Evolutionary conservation across 2,113 vertebrate species (phyloP).

Genomic region (Serilophus lunatus): DNA sequence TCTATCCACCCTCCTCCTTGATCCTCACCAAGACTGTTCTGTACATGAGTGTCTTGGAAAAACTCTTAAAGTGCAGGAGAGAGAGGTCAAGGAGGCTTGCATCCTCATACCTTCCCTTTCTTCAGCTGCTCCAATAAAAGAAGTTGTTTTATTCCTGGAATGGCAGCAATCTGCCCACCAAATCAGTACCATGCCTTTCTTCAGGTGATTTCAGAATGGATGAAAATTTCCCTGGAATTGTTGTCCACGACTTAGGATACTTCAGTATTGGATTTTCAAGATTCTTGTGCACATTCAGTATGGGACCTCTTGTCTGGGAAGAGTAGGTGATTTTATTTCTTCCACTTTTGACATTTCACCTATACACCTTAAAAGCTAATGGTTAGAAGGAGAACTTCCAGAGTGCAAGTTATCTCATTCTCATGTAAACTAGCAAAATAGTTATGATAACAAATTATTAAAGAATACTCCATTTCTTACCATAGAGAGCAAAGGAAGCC

Average conservation of each 20-base stretch:
- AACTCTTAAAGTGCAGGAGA: not conserved
- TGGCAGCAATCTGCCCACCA: not conserved
- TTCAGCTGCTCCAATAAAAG: not conserved
- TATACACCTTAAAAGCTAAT: not conserved
- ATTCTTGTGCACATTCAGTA: not conserved
- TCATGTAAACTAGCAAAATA: not conserved
- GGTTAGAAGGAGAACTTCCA: not conserved
- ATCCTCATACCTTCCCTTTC: not conserved
- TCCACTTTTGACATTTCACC: not conserved
- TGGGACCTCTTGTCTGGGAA: not conserved
- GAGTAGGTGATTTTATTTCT: not conserved
- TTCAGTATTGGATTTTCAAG: not conserved
- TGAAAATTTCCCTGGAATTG: not conserved
- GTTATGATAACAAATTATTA: not conserved
- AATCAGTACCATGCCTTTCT: not conserved
- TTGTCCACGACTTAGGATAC: rapidly evolving
- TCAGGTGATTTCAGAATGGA: not conserved
- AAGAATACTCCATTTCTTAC: not conserved
- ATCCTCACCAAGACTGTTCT: not conserved
- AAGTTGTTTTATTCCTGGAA: not conserved
- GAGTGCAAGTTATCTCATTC: not conserved
- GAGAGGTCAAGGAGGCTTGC: not conserved
- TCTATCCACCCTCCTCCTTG: not conserved
- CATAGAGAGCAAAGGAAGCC: not conserved
- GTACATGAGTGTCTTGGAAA: not conserved